Evolutionary conservation across 2,888 invertebrate species (phyloP).

Genomic region (Lycia hirtaria): DNA sequence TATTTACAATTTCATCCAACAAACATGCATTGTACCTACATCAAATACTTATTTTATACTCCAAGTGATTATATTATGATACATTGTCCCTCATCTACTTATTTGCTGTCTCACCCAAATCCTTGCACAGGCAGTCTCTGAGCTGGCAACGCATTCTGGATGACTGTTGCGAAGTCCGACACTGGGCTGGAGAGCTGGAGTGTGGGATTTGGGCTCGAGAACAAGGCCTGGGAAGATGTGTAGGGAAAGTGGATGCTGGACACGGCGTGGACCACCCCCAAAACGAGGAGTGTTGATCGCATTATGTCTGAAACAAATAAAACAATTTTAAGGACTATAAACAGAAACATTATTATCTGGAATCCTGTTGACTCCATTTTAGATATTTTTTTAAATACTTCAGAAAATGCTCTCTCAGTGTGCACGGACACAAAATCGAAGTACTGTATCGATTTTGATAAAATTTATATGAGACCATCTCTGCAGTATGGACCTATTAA

Average conservation of each 20-base stretch:
- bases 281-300: slow-evolving; percentile 43
- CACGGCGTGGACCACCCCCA: slow-evolving; percentile 49
- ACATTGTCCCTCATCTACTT: neutral
- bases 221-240: slow-evolving; percentile 41
- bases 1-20: no score
- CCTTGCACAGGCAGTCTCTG: slow-evolving; percentile 66
- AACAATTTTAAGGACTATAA: neutral
- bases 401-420: no score
- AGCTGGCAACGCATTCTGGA: slow-evolving; percentile 46
- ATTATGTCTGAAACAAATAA: slow-evolving; percentile 59
- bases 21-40: neutral
- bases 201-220: slow-evolving; percentile 32
- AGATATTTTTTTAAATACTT: no score
- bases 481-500: no score
- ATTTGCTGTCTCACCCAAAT: slow-evolving; percentile 58
- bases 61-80: no score
- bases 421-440: no score
- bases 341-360: no score
- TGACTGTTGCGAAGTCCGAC: slow-evolving; percentile 46
- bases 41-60: neutral
- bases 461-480: no score
- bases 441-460: no score
- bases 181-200: slow-evolving; percentile 44
- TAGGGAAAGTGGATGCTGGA: slow-evolving; percentile 44
- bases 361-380: no score